Conservation (phyloP, 2,797 vertebrate genomes). For the Brachyrhaphis roseni region DNA sequence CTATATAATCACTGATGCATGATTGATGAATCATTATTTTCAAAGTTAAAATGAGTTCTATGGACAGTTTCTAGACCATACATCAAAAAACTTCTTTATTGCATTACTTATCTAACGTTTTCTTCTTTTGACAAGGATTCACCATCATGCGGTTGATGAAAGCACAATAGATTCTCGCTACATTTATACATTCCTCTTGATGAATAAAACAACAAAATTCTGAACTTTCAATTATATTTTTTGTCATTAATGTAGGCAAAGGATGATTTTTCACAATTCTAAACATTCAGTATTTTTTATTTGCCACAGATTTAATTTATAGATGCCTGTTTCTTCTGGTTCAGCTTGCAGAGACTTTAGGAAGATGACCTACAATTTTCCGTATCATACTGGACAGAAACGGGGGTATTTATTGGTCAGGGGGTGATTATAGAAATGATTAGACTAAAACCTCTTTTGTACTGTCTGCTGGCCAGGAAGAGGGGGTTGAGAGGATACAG, state of each 20-base stretch:
- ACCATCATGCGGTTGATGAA: neutral
- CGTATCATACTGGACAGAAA: conserved; percentile 38
- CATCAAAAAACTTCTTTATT: neutral
- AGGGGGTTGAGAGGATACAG: conserved; percentile 10
- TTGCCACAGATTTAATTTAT: neutral
- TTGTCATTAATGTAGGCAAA: neutral
- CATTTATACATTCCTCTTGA: neutral
- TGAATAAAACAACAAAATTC: neutral
- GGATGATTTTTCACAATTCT: neutral
- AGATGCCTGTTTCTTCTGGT: conserved; percentile 18
- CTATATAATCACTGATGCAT: neutral
- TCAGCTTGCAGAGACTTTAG: conserved; percentile 34
- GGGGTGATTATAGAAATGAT: conserved; percentile 60
- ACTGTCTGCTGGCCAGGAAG: conserved; percentile 24
- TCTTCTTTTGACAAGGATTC: neutral
- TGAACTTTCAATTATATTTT: neutral
- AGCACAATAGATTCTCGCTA: neutral
- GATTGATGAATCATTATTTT: neutral
- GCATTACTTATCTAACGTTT: neutral
- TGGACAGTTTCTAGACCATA: neutral
- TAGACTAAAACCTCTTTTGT: conserved; percentile 55
- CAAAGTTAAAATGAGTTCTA: neutral
- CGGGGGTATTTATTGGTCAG: conserved; percentile 43
- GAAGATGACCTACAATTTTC: conserved; percentile 64
- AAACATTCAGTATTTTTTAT: conserved; percentile 13